Percentiles rank a stretch among this genome's conserved stretches.
Evolutionary conservation across 2,113 vertebrate species (phyloP).

Genomic region (Chinchilla lanigera): DNA sequence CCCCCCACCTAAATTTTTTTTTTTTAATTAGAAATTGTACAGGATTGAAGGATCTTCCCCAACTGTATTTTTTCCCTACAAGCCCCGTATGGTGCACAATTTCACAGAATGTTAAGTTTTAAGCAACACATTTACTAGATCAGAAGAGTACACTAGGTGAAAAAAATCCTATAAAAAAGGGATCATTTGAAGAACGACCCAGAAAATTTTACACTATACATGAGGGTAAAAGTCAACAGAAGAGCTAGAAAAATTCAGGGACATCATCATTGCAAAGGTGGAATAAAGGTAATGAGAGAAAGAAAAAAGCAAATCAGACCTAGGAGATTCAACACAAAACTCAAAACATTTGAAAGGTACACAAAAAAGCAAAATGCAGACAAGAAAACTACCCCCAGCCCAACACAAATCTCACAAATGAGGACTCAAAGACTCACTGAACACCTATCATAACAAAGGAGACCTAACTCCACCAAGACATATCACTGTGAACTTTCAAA

Average conservation of each 20-base stretch:
- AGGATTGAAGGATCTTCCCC: neutral
- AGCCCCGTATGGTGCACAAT: neutral
- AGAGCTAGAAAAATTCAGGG: neutral
- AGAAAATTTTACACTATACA: neutral
- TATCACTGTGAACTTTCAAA: neutral
- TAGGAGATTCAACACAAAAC: neutral
- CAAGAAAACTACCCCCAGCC: neutral
- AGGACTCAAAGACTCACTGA: neutral
- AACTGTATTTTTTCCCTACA: neutral
- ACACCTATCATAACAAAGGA: neutral
- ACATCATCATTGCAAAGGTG: neutral
- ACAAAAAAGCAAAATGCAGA: neutral
- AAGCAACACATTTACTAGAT: neutral
- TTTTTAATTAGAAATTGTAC: neutral
- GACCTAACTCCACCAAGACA: neutral
- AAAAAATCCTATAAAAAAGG: neutral
- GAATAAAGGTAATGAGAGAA: neutral
- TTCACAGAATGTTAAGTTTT: constrained; percentile 1
- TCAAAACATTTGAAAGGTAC: neutral
- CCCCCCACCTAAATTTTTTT: neutral
- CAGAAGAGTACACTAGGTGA: neutral
- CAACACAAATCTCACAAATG: neutral
- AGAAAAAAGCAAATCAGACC: neutral
- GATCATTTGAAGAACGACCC: neutral
- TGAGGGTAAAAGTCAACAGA: neutral